phyloP scores from a whole-genome alignment of 1,140 invertebrate species.

The Drosophila baimaii region DNA sequence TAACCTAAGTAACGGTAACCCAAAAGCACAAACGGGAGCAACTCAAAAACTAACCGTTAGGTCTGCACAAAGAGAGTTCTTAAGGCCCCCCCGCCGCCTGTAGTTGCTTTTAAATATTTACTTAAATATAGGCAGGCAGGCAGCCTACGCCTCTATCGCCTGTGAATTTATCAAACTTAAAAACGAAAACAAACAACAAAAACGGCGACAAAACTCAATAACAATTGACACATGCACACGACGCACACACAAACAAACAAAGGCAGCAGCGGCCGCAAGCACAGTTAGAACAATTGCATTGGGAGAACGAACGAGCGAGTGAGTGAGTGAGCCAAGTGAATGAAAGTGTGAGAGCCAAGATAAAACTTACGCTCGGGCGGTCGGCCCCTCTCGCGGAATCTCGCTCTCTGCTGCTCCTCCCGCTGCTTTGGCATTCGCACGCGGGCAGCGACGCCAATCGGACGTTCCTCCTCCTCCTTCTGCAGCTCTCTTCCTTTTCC shows the following conservation, averaged over 20 bases:
- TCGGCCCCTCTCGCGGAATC: slow-evolving; percentile 8
- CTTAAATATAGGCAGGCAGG: slow-evolving; percentile 21
- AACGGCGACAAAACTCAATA: slow-evolving; percentile 45
- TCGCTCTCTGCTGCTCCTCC: slow-evolving; percentile 22
- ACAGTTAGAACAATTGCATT: slow-evolving; percentile 38
- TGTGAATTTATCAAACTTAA: slow-evolving; percentile 55
- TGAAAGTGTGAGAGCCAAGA: slow-evolving; percentile 27
- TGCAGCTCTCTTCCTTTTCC: slow-evolving; percentile 3
- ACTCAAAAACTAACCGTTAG: neutral
- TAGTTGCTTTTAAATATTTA: slow-evolving; percentile 20
- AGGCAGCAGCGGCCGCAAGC: neutral
- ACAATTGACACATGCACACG: slow-evolving; percentile 48
- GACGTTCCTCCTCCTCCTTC: slow-evolving; percentile 31
- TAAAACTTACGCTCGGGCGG: slow-evolving; percentile 23
- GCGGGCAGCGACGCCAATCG: slow-evolving; percentile 39
- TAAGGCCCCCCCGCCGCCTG: neutral
- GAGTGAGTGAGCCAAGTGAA: slow-evolving; percentile 17
- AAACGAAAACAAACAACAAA: slow-evolving; percentile 60
- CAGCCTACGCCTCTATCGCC: slow-evolving; percentile 42
- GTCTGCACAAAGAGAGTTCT: slow-evolving; percentile 1
- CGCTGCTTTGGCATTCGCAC: slow-evolving; percentile 34
- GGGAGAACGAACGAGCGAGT: slow-evolving; percentile 32
- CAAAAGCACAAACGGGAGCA: slow-evolving; percentile 16
- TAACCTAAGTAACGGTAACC: slow-evolving; percentile 21
- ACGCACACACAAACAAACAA: slow-evolving; percentile 11